Percentiles rank a stretch among this genome's conserved stretches.
Evolutionary conservation across 53 echinoderm and acorn worm species (phyloP).

Genomic region (Pentamera pediparva): DNA sequence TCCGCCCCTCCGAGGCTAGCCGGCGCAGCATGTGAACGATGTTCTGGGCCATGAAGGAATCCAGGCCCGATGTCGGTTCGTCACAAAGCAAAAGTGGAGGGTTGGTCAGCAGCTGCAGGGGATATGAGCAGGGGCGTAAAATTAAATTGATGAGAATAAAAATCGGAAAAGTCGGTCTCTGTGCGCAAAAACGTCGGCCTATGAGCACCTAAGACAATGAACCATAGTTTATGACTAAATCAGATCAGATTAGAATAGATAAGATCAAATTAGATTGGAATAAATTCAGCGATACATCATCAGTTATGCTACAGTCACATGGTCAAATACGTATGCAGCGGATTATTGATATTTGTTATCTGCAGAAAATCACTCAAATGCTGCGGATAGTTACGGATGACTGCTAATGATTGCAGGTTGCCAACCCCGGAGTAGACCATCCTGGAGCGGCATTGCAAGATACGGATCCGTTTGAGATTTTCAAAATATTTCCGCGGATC

Average conservation of each 20-base stretch:
- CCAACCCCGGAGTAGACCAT: no score
- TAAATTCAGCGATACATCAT: background rate
- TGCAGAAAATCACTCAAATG: no score
- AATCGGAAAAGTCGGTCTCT: no score
- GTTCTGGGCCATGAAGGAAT: conserved; percentile 77
- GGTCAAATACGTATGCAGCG: no score
- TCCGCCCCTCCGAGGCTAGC: conserved; percentile 63
- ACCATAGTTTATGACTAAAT: background rate
- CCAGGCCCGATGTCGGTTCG: conserved; percentile 74
- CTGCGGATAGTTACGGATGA: no score
- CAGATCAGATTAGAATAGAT: background rate
- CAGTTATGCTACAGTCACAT: background rate
- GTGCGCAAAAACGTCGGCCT: no score
- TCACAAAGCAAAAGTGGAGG: conserved; percentile 77
- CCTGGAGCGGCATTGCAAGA: no score
- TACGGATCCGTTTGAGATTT: no score
- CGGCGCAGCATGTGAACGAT: conserved; percentile 46
- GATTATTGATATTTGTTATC: no score
- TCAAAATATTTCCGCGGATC: no score
- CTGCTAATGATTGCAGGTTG: no score
- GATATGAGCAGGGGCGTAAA: background rate
- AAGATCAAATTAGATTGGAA: background rate
- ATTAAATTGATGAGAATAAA: background rate
- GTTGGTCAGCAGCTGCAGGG: conserved; percentile 59
- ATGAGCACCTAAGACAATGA: no score